A percentile compares a stretch with the other conserved stretches of the same genome.
Conservation (phyloP, 2,888 invertebrate genomes). For the Tipula vernalis region DNA sequence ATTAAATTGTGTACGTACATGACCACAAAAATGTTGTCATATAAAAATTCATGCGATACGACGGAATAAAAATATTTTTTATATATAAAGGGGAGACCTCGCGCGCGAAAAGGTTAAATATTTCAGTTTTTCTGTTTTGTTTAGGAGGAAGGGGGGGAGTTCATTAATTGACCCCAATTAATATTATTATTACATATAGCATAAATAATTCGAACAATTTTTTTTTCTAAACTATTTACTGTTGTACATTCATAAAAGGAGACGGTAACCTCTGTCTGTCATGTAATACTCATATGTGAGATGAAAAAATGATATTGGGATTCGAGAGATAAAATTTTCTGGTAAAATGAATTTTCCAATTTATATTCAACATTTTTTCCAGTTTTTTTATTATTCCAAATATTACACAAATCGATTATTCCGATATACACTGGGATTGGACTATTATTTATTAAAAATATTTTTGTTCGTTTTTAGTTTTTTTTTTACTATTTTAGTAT, state of each 20-base stretch:
- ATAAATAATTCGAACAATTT: background rate
- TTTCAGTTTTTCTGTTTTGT: background rate
- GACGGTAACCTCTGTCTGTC: background rate
- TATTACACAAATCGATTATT: background rate
- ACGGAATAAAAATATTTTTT: background rate
- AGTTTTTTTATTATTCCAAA: background rate
- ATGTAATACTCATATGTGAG: background rate
- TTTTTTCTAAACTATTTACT: too few relatives aligned
- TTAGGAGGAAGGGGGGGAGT: background rate
- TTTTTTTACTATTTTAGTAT: background rate
- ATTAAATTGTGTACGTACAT: background rate
- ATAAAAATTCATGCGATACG: background rate
- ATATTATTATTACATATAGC: background rate
- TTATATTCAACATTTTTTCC: background rate
- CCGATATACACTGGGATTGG: background rate
- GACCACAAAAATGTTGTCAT: background rate
- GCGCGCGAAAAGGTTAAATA: background rate
- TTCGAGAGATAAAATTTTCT: background rate
- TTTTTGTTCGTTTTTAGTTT: background rate
- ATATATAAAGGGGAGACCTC: background rate
- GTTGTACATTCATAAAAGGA: background rate
- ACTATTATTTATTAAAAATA: background rate
- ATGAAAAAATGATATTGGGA: background rate
- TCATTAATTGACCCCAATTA: background rate
- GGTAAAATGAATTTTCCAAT: background rate